Base-by-base conservation (phyloP, 2,888 invertebrate species). In the Eupeodes luniger region DNA sequence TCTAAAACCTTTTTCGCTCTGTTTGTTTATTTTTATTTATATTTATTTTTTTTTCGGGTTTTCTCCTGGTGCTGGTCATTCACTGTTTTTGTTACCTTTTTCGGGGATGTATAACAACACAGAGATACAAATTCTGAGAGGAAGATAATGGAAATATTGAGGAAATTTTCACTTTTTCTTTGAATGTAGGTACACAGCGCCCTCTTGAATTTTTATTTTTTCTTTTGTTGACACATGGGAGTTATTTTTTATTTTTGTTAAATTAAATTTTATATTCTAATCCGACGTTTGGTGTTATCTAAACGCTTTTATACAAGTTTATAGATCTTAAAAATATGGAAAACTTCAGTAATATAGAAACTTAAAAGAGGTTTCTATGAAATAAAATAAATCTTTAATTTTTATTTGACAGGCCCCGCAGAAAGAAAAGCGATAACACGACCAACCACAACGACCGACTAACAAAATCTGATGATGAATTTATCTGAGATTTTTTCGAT, bases 131-230 rank as follows among this genome's bases (percentile, higher is more conserved):
- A 67, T 53, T 61, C 2, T 67, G n/a, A 66, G 47, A 67, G 80
- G 62, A 67, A 57, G 80, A 84, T 59, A 64, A 67, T 66, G 69
- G 75, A 84, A 62, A 70, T 36, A 74, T 49, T 64, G 75, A 75
- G 62, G 69, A 74, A 82, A 79, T 83, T 87, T 87, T 83, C 83
- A 83, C 80, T 87, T 87, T 83, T 87, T 80, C 66, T 75, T 79
- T 72, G 40, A 57, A 57, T 74, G 49, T 40, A 40, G 40, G 55
- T n/a, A 83, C 75, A 81, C 84, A 87, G 84, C 87, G 84, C 87
- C 87, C 87, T 87, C 79, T 87, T 84, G 80, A 16, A 44, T 57
- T 40, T 64, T 62, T 59, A 53, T 62, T 69, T 75, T 49, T 79
- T 79, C 61, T 61, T 69, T 47, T 67, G 57, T 78, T 67, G 57